A percentile compares a stretch with the other conserved stretches of the same genome.
Conservation (phyloP, 2,113 vertebrate species). For the Strigops habroptila region DNA sequence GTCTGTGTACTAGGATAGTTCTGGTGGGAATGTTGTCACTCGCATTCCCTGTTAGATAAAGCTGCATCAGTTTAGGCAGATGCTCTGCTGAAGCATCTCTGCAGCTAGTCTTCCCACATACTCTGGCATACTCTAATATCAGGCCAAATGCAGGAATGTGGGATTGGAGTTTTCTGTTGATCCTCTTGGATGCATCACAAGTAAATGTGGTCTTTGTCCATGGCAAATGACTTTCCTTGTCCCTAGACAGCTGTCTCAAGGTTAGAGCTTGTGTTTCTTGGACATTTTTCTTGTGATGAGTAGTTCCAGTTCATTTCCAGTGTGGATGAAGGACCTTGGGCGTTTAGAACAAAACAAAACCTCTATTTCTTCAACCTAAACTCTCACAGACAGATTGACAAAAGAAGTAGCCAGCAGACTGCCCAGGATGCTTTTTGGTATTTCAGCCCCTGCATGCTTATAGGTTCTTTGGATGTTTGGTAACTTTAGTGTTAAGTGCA, state of each 20-base stretch:
- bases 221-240: not conserved
- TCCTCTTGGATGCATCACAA: not conserved
- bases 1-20: not conserved
- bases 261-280: not conserved
- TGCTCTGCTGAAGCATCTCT: not conserved
- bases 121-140: not conserved
- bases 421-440: not conserved
- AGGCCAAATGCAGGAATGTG: not conserved
- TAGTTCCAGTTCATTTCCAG: not conserved
- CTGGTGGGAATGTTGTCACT: not conserved
- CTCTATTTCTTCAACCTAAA: not conserved
- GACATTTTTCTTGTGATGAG: not conserved
- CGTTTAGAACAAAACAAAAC: not conserved
- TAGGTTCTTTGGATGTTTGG: not conserved
- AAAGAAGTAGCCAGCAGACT: not conserved
- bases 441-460: not conserved
- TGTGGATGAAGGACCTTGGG: not conserved
- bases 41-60: not conserved
- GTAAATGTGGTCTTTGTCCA: not conserved
- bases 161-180: not conserved
- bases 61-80: not conserved
- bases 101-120: not conserved
- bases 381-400: not conserved
- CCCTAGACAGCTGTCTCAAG: not conserved
- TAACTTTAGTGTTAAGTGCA: not conserved